Evolutionary conservation across 2,797 vertebrate species (phyloP).

Genomic region (Florisuga fusca): DNA sequence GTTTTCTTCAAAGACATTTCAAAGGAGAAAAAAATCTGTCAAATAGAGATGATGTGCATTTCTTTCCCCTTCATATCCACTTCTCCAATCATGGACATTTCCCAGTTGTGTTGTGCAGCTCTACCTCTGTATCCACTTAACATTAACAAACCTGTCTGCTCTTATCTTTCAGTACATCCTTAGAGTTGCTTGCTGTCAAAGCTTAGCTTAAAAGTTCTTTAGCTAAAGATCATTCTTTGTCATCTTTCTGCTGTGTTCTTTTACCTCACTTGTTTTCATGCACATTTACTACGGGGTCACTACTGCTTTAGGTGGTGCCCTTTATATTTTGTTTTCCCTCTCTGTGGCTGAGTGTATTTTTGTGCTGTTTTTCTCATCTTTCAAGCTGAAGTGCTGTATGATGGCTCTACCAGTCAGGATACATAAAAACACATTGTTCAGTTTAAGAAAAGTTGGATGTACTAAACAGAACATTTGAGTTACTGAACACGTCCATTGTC

Average conservation of each 20-base stretch:
- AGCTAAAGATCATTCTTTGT: neutral
- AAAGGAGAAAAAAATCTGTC: neutral
- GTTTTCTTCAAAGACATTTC: neutral
- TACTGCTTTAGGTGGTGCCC: neutral
- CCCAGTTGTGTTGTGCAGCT: neutral
- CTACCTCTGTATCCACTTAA: neutral
- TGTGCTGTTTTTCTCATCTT: neutral
- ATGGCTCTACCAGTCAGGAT: conserved; percentile 39
- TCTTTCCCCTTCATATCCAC: neutral
- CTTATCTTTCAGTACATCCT: neutral
- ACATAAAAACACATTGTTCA: conserved; percentile 30
- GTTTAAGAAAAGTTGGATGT: conserved; percentile 18
- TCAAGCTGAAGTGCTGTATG: conserved; percentile 34
- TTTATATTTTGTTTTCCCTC: neutral
- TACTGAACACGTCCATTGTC: neutral
- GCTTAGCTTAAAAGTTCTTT: neutral
- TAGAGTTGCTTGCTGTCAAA: neutral
- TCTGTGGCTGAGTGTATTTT: neutral
- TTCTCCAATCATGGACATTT: neutral
- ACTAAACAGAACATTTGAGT: neutral
- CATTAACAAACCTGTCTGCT: fast-evolving
- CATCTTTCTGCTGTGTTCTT: neutral
- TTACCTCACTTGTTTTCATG: neutral
- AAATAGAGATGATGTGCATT: neutral
- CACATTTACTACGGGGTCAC: neutral